phyloP scores from a whole-genome alignment of 2,888 invertebrate species.

The Rhingia rostrata region DNA sequence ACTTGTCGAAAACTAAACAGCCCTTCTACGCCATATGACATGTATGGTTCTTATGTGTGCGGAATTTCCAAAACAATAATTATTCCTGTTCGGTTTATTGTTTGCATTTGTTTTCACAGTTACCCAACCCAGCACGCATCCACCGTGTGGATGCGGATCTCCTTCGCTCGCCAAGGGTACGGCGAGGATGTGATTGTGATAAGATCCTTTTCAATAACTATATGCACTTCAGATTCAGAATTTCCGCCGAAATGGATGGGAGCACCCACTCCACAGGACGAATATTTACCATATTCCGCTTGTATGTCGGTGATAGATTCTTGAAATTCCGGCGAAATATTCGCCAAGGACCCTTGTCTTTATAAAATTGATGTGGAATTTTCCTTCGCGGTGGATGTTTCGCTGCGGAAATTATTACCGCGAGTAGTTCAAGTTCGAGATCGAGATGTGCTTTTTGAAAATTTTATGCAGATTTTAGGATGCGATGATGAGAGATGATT shows the following conservation, averaged over 20 bases:
- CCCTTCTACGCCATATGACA: slow-evolving; percentile 33
- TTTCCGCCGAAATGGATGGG: slow-evolving; percentile 34
- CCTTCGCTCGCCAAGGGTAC: background rate
- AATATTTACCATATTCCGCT: slow-evolving; percentile 3
- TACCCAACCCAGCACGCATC: background rate
- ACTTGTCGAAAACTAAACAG: slow-evolving; percentile 65
- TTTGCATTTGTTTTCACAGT: slow-evolving; percentile 57
- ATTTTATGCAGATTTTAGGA: slow-evolving; percentile 1
- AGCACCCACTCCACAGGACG: slow-evolving; percentile 6
- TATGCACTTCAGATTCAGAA: slow-evolving; percentile 54
- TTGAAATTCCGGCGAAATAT: slow-evolving; percentile 40
- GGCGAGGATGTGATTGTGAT: slow-evolving; percentile 31
- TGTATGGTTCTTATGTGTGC: slow-evolving; percentile 52
- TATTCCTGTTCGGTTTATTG: slow-evolving; percentile 62
- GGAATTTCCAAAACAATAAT: slow-evolving; percentile 64
- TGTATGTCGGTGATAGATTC: slow-evolving; percentile 41
- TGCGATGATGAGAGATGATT: background rate
- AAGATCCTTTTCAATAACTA: slow-evolving; percentile 63
- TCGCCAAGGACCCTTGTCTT: slow-evolving; percentile 26
- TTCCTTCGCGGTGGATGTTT: slow-evolving; percentile 12
- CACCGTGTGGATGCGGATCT: slow-evolving; percentile 17
- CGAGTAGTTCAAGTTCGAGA: background rate
- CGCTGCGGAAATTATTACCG: slow-evolving; percentile 34
- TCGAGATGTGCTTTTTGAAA: background rate
- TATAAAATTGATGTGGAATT: background rate